Base-by-base conservation (phyloP, 2,113 vertebrate genomes). In the Prunella himalayana region DNA sequence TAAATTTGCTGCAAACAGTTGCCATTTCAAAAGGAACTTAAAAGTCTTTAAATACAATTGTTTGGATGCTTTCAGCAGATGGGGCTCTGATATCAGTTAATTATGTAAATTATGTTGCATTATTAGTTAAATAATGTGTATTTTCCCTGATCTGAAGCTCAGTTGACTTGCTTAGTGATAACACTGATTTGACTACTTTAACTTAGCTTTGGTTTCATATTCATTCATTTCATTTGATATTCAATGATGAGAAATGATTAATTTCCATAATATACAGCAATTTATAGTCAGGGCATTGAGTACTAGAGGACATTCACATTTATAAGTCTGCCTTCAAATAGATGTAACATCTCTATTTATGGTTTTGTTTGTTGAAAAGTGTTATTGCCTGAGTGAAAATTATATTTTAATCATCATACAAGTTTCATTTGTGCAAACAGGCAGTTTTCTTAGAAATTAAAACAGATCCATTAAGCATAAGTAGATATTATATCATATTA, bases 381-480 rank as follows among this genome's bases (percentile, higher is more conserved):
- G 27, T 66, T 94, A 77, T 60, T 68, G 51, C 66, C 70, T 37
- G 60, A 85, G 39, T 77, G 86, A 92, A 92, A 92, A 76, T 95
- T 78, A 20, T 86, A 66, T 92, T 95, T 95, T 95, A 81, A 94
- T 71, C 90, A 89, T 85, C 27, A 1, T 21, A 56, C 63, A 42
- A 47, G 39, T 88, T 92, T 86, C 75, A 75, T 68, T 90, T 92
- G 85, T 77, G 37, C 59, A 68, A 82, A 90, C 69, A 78, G 54
- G 79, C 94, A 72, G 15, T 78, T 91, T 91, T 84, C 83, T 90
- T 51, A 37, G 76, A 94, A 91, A 92, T 77, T 56, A 95, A 95
- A 84, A 31, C 45, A 13, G 76, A 61, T 66, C 70, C 65, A 68
- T 70, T 76, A 69, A 54, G 47, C 30, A 30, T 86, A 90, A 91